Evolutionary conservation across 2,113 vertebrate species (phyloP).

Genomic region (Argyrosomus japonicus): DNA sequence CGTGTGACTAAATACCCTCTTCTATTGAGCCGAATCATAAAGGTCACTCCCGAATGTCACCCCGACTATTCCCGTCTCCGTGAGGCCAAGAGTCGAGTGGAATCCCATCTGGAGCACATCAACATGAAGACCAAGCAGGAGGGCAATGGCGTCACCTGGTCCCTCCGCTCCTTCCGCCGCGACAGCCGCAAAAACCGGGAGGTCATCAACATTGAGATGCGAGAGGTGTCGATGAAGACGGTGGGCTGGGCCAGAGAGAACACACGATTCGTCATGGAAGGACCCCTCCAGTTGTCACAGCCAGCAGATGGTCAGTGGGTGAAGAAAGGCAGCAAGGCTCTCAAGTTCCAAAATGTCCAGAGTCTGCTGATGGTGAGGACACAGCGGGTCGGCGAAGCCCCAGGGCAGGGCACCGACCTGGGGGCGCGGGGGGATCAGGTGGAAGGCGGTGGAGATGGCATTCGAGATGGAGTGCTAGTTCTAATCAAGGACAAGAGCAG

Average conservation of each 20-base stretch:
- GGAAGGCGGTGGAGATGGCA: conserved; percentile 68
- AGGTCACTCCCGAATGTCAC: conserved; percentile 89
- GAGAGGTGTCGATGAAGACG: conserved; percentile 90
- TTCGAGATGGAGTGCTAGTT: conserved; percentile 90
- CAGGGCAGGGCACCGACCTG: conserved; percentile 33
- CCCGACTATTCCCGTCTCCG: conserved; percentile 88
- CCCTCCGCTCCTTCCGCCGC: conserved; percentile 91
- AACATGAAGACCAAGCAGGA: conserved; percentile 96
- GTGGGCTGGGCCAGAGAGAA: conserved; percentile 91
- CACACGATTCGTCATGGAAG: conserved; percentile 93
- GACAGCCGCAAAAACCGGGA: conserved; percentile 93
- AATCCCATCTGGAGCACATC: conserved; percentile 95
- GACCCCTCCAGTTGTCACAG: conserved; percentile 90
- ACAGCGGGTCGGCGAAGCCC: conserved; percentile 72
- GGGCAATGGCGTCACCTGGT: conserved; percentile 89
- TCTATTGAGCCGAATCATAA: conserved; percentile 91
- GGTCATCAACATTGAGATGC: conserved; percentile 92
- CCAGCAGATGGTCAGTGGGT: conserved; percentile 92
- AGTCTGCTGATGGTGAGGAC: conserved; percentile 91
- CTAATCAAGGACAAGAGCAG: conserved; percentile 94
- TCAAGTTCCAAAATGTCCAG: conserved; percentile 95
- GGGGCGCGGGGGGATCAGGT: conserved; percentile 56
- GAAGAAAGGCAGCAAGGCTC: conserved; percentile 90
- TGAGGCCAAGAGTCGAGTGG: conserved; percentile 92
- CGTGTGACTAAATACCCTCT: conserved; percentile 93